Evolutionary conservation across 2,113 vertebrate genomes (phyloP).

Genomic region (Siphamia tubifer): DNA sequence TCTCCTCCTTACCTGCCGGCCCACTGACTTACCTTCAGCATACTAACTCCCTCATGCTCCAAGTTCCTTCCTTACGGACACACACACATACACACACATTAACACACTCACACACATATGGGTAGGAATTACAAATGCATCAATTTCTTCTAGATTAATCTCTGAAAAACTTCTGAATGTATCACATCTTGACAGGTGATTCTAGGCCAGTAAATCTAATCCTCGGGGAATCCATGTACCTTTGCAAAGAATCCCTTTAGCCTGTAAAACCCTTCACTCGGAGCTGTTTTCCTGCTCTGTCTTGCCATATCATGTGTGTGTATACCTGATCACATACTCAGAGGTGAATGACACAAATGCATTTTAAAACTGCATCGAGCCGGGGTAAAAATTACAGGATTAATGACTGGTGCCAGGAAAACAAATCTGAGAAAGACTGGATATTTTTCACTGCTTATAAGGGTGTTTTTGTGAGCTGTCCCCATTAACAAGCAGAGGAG

Average conservation of each 20-base stretch:
- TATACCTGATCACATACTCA: slow-evolving; percentile 63
- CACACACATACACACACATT: slow-evolving; percentile 18
- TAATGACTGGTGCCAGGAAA: slow-evolving; percentile 74
- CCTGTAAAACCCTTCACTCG: slow-evolving; percentile 50
- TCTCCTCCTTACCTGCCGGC: slow-evolving; percentile 70
- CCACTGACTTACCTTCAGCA: slow-evolving; percentile 70
- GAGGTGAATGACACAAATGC: slow-evolving; percentile 74
- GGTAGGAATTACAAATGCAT: slow-evolving; percentile 72
- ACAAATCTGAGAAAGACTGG: slow-evolving; percentile 58
- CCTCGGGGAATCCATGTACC: slow-evolving; percentile 76
- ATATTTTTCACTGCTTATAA: slow-evolving; percentile 59
- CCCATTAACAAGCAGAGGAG: slow-evolving; percentile 59
- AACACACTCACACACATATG: slow-evolving; percentile 13
- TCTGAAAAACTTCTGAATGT: slow-evolving; percentile 80
- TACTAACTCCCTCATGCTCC: slow-evolving; percentile 54
- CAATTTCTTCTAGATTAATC: slow-evolving; percentile 80
- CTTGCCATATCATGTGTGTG: slow-evolving; percentile 56
- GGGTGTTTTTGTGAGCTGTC: slow-evolving; percentile 38
- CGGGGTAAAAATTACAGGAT: slow-evolving; percentile 68
- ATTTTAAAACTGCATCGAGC: slow-evolving; percentile 74
- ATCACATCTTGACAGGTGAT: slow-evolving; percentile 82
- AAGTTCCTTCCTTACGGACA: slow-evolving; percentile 19
- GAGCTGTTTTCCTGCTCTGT: slow-evolving; percentile 44
- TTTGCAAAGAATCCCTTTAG: slow-evolving; percentile 67
- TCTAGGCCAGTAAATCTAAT: slow-evolving; percentile 78